A percentile compares a stretch with the other conserved stretches of the same genome.
These are phyloP conservation scores for Circaetus cinerascens DNA, from an alignment of 2,113 vertebrate species.

Conservation along the genomic window DNA sequence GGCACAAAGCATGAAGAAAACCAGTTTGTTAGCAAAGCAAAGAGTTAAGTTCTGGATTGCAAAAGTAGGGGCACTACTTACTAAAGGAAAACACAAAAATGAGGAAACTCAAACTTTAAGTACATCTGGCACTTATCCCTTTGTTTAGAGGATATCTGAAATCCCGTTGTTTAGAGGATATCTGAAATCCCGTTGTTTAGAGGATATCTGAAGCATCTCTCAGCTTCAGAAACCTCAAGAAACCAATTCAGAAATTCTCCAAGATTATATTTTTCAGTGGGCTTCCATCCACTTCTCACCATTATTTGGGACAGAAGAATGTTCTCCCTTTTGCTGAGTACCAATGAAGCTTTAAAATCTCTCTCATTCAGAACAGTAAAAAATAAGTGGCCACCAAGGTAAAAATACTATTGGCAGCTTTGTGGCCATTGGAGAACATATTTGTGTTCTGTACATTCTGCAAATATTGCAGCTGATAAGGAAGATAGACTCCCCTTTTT, in stretches of 20 bases:
- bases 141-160: neutral
- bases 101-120: neutral
- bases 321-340: neutral
- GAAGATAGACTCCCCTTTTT: neutral
- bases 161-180: neutral
- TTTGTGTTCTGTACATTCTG: neutral
- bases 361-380: neutral
- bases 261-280: neutral
- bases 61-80: neutral
- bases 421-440: neutral
- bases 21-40: neutral
- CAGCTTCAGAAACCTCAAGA: neutral
- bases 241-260: neutral
- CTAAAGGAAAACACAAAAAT: neutral
- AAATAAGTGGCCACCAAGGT: neutral
- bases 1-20: neutral
- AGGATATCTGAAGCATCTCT: neutral
- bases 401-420: neutral
- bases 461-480: neutral
- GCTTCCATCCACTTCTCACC: neutral
- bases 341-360: neutral
- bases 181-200: neutral
- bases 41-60: neutral
- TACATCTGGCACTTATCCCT: neutral
- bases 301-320: neutral